Base-by-base conservation (phyloP, 2,888 invertebrate genomes). In the Erannis defoliaria region DNA sequence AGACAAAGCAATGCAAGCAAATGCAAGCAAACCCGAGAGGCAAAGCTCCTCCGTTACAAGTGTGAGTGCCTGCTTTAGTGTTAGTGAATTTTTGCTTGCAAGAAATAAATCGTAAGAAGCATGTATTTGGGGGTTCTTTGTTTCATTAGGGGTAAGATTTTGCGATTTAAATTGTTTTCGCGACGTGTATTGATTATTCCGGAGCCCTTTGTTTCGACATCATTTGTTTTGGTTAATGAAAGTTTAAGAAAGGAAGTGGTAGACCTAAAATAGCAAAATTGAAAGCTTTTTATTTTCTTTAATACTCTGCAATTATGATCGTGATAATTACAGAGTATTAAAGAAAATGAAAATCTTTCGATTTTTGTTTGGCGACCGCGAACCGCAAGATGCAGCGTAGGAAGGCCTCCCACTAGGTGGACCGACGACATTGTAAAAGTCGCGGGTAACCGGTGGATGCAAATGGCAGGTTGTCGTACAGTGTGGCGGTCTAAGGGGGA, bases 161-260 rank as follows among this genome's bases (percentile, higher is more conserved):
- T 75, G 72, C 71, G 72, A 75, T 77, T 71, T 70, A 75, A 82
- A 85, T 83, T 84, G 84, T 86, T 86, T 62, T 85, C 78, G 65
- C 72, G 81, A 84, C 82, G 81, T 73, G 71, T 86, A 88, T 88
- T 84, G 87, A 87, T 86, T 85, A 75, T 74, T 68, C 55, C 57
- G 62, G 14, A 21, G 60, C 57, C 71, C 71, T 77, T 79, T 75
- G 68, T 74, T 70, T 61, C 71, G 64, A 61, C 67, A 70, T 56
- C 59, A 60, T 64, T 62, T 49, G 63, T 62, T 57, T 57, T 53
- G 56, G 48, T 48, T 62, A 62, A 62, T 62, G 62, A 62, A 57
- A 48, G 51, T 40, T 55, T 37, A 3, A 51, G 55, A 37, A 29
- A 31, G 55, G 43, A 50, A 49, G 35, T 54, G 49, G 56, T 38